These are phyloP conservation scores for Tiaroga cobitis DNA, from an alignment of 2,797 vertebrate species.

Conservation along the genomic window DNA sequence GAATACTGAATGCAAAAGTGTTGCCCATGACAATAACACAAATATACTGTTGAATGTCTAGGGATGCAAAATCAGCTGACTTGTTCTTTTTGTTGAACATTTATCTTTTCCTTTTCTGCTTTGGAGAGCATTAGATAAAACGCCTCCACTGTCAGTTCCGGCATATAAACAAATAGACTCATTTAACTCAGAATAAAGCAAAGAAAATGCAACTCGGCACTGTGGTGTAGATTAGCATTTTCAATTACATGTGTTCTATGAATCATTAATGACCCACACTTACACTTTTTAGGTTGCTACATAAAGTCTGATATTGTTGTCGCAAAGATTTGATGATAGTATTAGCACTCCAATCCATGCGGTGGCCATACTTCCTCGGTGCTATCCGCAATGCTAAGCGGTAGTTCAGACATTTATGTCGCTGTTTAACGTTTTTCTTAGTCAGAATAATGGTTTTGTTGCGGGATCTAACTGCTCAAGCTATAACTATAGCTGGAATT, in stretches of 20 bases:
- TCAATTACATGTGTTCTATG: neutral
- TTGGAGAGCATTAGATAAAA: conserved; percentile 20
- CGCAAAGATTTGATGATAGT: neutral
- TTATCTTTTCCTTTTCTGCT: conserved; percentile 12
- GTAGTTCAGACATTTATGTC: too few relatives aligned
- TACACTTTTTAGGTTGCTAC: neutral
- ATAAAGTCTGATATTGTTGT: neutral
- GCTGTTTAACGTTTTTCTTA: neutral
- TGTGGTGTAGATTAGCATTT: neutral
- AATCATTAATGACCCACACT: neutral
- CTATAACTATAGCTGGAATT: neutral
- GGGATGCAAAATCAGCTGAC: conserved; percentile 4
- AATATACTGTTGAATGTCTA: neutral
- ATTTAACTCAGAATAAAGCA: conserved; percentile 7
- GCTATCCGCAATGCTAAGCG: neutral
- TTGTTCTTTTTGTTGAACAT: neutral
- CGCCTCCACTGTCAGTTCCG: neutral
- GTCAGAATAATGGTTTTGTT: neutral
- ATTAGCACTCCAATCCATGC: neutral
- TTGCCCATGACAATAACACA: neutral
- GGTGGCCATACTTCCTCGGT: neutral
- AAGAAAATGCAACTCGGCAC: neutral
- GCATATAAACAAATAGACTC: conserved; percentile 22
- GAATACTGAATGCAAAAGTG: neutral
- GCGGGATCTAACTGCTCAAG: neutral